Percentiles rank a stretch among this genome's conserved stretches.
phyloP scores from a whole-genome alignment of 2,113 vertebrate genomes.

The Poeciliopsis turrubarensis region DNA sequence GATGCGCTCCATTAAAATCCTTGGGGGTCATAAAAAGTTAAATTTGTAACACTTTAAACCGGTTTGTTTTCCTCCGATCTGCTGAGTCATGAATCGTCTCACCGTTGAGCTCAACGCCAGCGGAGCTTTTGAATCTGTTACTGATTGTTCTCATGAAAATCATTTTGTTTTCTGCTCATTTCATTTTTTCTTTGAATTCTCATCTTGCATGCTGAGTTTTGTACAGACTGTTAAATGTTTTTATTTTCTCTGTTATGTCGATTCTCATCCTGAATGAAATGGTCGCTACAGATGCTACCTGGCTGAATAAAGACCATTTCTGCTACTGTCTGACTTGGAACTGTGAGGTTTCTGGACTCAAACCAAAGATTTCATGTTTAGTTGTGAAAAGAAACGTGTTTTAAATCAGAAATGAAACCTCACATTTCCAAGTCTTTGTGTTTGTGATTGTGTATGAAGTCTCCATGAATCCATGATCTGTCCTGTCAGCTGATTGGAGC shows the following conservation, averaged over 20 bases:
- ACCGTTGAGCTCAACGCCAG: not conserved
- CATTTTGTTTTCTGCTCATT: constrained; percentile 18
- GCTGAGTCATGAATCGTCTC: not conserved
- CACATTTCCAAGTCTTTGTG: constrained; percentile 47
- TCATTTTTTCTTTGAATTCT: constrained; percentile 6
- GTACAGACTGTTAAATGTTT: constrained; percentile 40
- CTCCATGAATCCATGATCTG: constrained; percentile 36
- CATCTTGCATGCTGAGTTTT: constrained; percentile 59
- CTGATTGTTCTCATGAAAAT: constrained; percentile 24
- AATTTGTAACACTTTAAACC: no score
- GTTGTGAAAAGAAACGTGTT: not conserved
- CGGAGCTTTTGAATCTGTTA: constrained; percentile 57
- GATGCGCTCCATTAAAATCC: no score
- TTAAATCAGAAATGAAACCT: constrained; percentile 4
- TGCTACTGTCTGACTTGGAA: constrained; percentile 42
- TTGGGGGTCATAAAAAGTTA: no score
- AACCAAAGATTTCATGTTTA: not conserved
- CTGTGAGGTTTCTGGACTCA: constrained; percentile 29
- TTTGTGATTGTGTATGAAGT: constrained; percentile 31
- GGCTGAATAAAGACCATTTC: not conserved
- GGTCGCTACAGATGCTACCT: constrained; percentile 7
- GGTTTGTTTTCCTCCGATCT: no score
- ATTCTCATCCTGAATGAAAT: constrained; percentile 31
- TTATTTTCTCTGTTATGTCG: constrained; percentile 25
- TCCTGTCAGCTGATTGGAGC: constrained; percentile 11